Evolutionary conservation across 2,113 vertebrate genomes (phyloP), one percentile per base, ranked within the genome.

Genomic region (Clarias magur): DNA sequence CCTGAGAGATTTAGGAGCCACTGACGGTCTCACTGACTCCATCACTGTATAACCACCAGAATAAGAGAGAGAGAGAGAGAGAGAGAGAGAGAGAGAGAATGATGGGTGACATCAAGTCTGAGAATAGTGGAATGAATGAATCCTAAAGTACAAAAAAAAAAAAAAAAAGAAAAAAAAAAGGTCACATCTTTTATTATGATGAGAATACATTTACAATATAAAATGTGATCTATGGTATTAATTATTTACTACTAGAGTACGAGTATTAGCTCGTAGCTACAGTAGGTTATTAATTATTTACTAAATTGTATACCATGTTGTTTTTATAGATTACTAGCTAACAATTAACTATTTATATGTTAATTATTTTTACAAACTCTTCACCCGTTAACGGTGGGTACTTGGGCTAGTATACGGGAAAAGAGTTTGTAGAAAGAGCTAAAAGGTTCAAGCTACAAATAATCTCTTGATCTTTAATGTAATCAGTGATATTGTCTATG

Each of bases 1-100:
- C 93, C 93, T 92, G 89, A 90, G 79, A 93, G 91, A 86, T 78
- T 80, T 60, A 75, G 78, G 81, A 42, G 76, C 48, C 67, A 70
- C 57, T 42, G 67, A 34, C 85, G 3, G 38, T 72, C 79, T 82
- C 65, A 27, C n/a, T 59, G 56, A 25, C 25, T 88, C 17, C 78
- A 56, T 38, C 54, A 38, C 91, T 79, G 48, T 48, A 48, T 48
- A 48, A 48, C 48, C 6, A 27, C 27, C 65, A 72, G 82, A 92
- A 89, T 89, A 83, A 88, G 86, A 88, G 88, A 92, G 91, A 91
- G 89, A 1, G 73, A 88, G 89, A 60, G 68, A 72, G 34, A 73
- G 17, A 70, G 13, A 42, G 89, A 1, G 73, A 38, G 30, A n/a
- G 34, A 72, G 25, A 72, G 68, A 38, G 68, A 38, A 17, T 19